Evolutionary conservation across 2,113 vertebrate genomes (phyloP).

Genomic region (Chloropsis hardwickii): DNA sequence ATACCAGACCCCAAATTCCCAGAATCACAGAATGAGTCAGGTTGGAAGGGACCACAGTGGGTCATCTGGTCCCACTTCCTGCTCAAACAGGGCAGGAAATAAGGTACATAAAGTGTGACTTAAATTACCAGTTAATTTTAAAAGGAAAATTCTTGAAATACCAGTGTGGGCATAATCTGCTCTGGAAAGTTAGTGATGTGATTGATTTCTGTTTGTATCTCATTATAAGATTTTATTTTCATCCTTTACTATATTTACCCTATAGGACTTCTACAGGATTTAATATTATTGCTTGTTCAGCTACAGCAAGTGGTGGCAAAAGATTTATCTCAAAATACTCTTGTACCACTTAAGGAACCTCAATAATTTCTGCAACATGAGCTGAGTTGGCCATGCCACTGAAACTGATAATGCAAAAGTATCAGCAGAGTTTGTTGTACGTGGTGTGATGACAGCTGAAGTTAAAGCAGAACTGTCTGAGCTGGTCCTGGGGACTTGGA

Average conservation of each 20-base stretch:
- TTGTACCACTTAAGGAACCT: background rate
- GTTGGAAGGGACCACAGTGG: background rate
- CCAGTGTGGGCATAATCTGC: background rate
- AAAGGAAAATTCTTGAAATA: background rate
- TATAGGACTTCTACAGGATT: background rate
- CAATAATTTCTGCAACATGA: background rate
- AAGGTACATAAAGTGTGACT: background rate
- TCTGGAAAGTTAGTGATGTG: background rate
- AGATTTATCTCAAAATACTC: background rate
- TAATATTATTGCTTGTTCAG: background rate
- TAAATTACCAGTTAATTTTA: background rate
- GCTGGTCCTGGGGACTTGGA: background rate
- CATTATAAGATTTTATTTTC: background rate
- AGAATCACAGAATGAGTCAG: background rate
- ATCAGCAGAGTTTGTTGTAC: background rate
- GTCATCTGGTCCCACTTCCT: background rate
- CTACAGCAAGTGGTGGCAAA: background rate
- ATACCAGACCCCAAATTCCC: background rate
- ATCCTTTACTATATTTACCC: background rate
- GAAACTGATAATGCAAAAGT: background rate
- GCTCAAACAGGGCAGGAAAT: background rate
- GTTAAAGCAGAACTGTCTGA: background rate
- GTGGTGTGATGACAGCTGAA: background rate
- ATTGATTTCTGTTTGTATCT: background rate
- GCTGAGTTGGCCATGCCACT: background rate